Evolutionary conservation across 2,888 invertebrate species (phyloP).

Genomic region (Andrena hattorfiana): DNA sequence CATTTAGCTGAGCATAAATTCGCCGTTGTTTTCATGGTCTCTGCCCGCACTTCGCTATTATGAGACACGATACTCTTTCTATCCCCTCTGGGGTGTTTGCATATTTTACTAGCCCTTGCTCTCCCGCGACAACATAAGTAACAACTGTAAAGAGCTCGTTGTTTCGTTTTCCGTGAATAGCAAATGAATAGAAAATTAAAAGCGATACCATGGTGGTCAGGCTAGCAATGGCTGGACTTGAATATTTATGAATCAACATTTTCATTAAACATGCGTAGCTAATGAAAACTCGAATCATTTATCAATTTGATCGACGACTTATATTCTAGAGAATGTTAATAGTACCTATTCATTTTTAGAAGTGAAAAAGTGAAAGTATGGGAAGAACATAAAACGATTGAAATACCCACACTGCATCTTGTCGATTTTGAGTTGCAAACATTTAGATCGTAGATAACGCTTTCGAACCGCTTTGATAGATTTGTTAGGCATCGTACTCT

Average conservation of each 20-base stretch:
- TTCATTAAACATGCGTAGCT: not conserved
- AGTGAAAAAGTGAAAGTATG: not conserved
- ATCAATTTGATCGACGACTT: not conserved
- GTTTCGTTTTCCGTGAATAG: slow-evolving; percentile 13
- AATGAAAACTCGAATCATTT: slow-evolving; percentile 17
- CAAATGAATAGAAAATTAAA: slow-evolving; percentile 25
- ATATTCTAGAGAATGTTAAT: not conserved
- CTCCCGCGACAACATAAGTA: slow-evolving; percentile 8
- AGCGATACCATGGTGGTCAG: not conserved
- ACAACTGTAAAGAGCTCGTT: slow-evolving; percentile 1
- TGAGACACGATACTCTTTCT: slow-evolving; percentile 21
- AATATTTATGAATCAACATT: slow-evolving; percentile 8
- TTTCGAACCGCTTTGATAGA: no score
- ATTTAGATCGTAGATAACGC: no score
- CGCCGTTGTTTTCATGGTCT: not conserved
- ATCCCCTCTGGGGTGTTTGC: slow-evolving; percentile 5
- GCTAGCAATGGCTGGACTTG: not conserved
- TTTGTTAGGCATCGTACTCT: no score
- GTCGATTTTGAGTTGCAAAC: no score
- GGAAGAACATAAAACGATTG: no score
- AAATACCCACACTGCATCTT: no score
- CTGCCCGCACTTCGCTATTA: not conserved
- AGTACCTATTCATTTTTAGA: not conserved
- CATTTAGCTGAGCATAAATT: slow-evolving; percentile 5
- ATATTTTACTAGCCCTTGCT: slow-evolving; percentile 14